A percentile compares a stretch with the other conserved stretches of the same genome.
Conservation (phyloP, 2,888 invertebrate genomes). For the Calliphora vomitoria region DNA sequence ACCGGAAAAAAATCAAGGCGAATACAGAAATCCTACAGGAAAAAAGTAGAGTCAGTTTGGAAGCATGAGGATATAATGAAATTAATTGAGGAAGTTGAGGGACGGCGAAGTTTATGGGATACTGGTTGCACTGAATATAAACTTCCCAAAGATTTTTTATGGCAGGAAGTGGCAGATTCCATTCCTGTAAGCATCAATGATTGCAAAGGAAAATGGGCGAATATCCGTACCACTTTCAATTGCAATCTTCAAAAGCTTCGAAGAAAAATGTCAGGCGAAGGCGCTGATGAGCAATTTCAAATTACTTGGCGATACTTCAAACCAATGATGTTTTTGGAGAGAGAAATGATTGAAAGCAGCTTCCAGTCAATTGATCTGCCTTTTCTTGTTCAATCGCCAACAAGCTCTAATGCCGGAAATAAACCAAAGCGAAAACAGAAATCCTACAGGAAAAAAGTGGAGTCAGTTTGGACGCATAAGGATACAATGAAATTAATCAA, state of each 20-base stretch:
- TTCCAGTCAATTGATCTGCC: neutral
- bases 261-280: constrained; percentile 48
- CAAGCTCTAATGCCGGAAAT: neutral
- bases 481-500: constrained; percentile 57
- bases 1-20: neutral
- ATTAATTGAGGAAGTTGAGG: constrained; percentile 58
- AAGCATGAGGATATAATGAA: constrained; percentile 50
- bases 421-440: constrained; percentile 45
- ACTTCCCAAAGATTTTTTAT: constrained; percentile 56
- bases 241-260: constrained; percentile 60
- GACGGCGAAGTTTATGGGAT: constrained; percentile 63
- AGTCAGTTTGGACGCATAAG: constrained; percentile 60
- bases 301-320: constrained; percentile 68
- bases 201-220: constrained; percentile 69
- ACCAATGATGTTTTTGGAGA: constrained; percentile 61
- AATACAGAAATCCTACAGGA: constrained; percentile 55
- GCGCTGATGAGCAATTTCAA: constrained; percentile 25
- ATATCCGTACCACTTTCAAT: constrained; percentile 60
- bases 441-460: constrained; percentile 53
- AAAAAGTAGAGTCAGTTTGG: constrained; percentile 63
- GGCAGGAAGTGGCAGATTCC: constrained; percentile 65
- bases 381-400: neutral
- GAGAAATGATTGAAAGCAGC: neutral
- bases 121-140: constrained; percentile 65
- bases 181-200: constrained; percentile 51